Evolutionary conservation across 2,113 vertebrate species (phyloP).

Genomic region (Perognathus longimembris): DNA sequence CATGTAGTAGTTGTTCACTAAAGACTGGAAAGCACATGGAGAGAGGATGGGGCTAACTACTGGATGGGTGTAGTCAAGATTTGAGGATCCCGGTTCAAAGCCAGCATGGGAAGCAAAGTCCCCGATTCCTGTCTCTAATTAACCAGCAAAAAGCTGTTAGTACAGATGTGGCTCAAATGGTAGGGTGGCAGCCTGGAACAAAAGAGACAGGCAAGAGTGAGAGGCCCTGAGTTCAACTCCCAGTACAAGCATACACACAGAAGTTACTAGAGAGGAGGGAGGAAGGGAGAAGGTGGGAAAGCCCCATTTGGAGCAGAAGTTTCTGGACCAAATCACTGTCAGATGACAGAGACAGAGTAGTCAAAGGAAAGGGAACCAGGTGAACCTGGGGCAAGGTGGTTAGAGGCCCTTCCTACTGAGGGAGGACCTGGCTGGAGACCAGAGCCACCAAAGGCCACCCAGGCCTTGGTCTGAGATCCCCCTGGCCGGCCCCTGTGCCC

Average conservation of each 20-base stretch:
- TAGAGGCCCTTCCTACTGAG: background rate
- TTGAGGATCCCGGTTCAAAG: too few relatives aligned
- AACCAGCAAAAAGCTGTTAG: too few relatives aligned
- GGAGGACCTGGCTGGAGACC: background rate
- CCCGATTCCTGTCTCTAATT: too few relatives aligned
- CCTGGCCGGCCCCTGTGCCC: background rate
- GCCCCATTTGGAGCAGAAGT: background rate
- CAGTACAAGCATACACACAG: too few relatives aligned
- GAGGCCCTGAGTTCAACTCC: too few relatives aligned
- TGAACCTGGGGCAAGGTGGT: background rate
- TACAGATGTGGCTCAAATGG: too few relatives aligned
- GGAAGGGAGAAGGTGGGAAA: too few relatives aligned
- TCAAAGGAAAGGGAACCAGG: slow-evolving; percentile 27
- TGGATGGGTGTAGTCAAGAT: background rate
- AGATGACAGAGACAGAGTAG: background rate
- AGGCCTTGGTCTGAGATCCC: background rate
- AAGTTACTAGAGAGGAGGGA: too few relatives aligned
- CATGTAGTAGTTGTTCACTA: too few relatives aligned
- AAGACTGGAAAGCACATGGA: background rate
- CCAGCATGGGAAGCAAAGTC: too few relatives aligned
- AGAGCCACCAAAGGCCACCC: background rate
- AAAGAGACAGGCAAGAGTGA: too few relatives aligned
- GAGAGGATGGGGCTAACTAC: background rate
- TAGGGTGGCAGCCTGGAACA: too few relatives aligned
- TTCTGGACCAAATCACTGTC: slow-evolving; percentile 58